Base-by-base conservation (phyloP, 2,888 invertebrate genomes). In the Gasteruption jaculator region DNA sequence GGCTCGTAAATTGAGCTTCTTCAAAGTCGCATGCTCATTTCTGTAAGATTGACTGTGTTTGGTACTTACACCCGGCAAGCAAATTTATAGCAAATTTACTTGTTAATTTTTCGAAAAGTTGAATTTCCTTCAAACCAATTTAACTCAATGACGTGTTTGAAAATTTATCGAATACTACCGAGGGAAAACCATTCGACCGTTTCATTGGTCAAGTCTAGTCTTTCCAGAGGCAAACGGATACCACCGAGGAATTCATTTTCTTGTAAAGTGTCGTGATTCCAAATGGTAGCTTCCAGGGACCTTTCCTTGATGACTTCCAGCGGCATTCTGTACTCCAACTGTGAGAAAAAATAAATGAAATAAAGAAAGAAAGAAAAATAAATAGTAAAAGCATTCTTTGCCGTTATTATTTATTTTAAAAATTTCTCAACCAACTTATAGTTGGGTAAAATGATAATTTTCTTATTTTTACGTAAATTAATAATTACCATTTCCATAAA, bases 221-320 rank as follows among this genome's bases (percentile, higher is more conserved):
- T 77, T 44, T 76, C 75, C 10, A 96, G 75, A 2, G 84, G 83
- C 54, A 95, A 78, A 53, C 86, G 83, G 41, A 91, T 86, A n/a
- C 93, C 93, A 18, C 96, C 96, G 7, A 95, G 76, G 68, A 94
- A 90, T 72, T 91, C 90, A 72, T 95, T 95, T 71, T 94, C 94
- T 68, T 93, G 93, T 27, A 95, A 72, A 1, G 90, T 82, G 68
- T 94, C 94, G 71, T 93, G 90, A 67, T 91, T 87, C 95, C 94
- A 95, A 7, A 95, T 86, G 0, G 94, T 91, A 1, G 93, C 92
- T 69, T 93, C 91, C n/a, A 96, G 73, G 7, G 79, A 80, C 33
- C 90, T 77, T 51, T 76, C 77, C 62, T 81, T 79, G 11, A 94
- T 80, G 27, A 86, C 80, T 34, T 91, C 89, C 49, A 90, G 63